A percentile compares a stretch with the other conserved stretches of the same genome.
Evolutionary conservation across 2,113 vertebrate species (phyloP).

Genomic region (Burhinus oedicnemus): DNA sequence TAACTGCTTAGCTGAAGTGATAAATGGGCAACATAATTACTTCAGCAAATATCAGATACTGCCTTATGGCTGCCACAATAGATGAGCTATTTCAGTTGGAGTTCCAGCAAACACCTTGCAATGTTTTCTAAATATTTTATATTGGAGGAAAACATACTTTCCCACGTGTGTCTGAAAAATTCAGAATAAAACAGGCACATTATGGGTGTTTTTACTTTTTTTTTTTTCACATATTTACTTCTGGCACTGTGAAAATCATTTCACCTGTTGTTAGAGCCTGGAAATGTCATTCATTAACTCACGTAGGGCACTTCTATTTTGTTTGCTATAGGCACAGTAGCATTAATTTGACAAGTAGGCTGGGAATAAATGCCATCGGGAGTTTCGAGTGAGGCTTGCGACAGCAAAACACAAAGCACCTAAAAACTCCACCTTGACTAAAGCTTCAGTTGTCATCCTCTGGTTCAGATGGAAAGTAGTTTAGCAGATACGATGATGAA

Average conservation of each 20-base stretch:
- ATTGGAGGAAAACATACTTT: neutral
- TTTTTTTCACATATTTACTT: neutral
- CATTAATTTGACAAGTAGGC: neutral
- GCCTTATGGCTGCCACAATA: too few species aligned
- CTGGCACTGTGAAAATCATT: neutral
- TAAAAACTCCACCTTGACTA: neutral
- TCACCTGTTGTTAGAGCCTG: neutral
- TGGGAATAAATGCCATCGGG: neutral
- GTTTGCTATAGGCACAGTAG: neutral
- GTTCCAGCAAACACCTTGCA: neutral
- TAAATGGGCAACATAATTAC: neutral
- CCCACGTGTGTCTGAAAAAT: neutral
- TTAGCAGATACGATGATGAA: neutral
- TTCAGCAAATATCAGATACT: too few species aligned
- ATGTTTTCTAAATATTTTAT: neutral
- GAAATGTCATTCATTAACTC: neutral
- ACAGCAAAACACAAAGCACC: neutral
- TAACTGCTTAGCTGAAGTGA: neutral
- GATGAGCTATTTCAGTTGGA: neutral
- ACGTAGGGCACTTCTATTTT: neutral
- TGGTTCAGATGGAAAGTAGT: neutral
- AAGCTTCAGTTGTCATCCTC: neutral
- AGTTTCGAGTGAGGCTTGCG: neutral
- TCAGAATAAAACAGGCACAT: neutral
- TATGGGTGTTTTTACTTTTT: neutral